Conservation (phyloP, 1,140 invertebrate species). For the Leptinotarsa lineolata region DNA sequence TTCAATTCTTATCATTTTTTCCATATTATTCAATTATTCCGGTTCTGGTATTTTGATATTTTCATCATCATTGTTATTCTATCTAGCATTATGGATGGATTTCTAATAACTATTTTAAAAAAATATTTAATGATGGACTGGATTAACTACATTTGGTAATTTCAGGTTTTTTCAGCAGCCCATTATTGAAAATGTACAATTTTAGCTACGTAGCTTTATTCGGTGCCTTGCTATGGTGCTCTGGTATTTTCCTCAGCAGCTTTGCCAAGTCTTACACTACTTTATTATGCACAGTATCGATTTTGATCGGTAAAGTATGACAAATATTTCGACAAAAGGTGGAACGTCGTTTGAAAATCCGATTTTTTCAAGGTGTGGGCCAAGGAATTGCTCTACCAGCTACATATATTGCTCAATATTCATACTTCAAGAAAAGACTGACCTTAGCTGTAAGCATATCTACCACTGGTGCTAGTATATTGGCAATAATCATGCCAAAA, state of each 20-base stretch:
- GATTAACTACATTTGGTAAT: neutral
- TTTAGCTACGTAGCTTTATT: slow-evolving; percentile 45
- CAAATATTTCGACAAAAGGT: too few relatives aligned
- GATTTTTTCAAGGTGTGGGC: slow-evolving; percentile 48
- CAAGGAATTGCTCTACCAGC: slow-evolving; percentile 53
- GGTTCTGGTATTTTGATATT: too few relatives aligned
- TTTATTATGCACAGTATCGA: slow-evolving; percentile 48
- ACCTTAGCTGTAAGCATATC: slow-evolving; percentile 56
- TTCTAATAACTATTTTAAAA: too few relatives aligned
- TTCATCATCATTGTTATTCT: too few relatives aligned
- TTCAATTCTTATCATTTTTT: too few relatives aligned
- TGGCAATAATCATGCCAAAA: slow-evolving; percentile 56
- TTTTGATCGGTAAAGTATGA: slow-evolving; percentile 49
- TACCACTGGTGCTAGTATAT: slow-evolving; percentile 55
- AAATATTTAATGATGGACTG: too few relatives aligned
- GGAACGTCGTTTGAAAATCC: too few relatives aligned
- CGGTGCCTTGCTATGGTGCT: slow-evolving; percentile 44
- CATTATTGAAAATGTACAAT: slow-evolving; percentile 50
- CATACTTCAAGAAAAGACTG: slow-evolving; percentile 57
- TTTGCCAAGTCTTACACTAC: slow-evolving; percentile 46
- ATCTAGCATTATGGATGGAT: too few relatives aligned
- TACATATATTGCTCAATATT: slow-evolving; percentile 54
- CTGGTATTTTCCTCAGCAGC: slow-evolving; percentile 47
- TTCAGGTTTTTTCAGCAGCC: slow-evolving; percentile 51
- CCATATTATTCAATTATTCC: too few relatives aligned